These are phyloP conservation scores for Sciurus carolinensis DNA, from an alignment of 2,797 vertebrate species.

Conservation along the genomic window DNA sequence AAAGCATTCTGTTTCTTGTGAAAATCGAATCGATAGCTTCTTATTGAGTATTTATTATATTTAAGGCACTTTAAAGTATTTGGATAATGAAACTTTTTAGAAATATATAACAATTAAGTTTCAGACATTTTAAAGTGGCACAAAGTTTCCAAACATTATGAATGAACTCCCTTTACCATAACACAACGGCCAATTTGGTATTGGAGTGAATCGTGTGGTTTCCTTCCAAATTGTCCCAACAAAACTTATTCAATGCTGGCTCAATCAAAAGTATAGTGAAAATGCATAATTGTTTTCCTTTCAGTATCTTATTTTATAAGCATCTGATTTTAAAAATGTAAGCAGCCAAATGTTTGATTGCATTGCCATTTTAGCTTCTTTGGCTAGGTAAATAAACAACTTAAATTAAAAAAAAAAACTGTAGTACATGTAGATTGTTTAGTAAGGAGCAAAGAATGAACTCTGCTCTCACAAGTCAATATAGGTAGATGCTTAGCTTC, in stretches of 20 bases:
- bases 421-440: not conserved
- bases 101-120: slow-evolving; percentile 7
- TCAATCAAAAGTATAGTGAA: slow-evolving; percentile 34
- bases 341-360: not conserved
- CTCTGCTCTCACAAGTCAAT: not conserved
- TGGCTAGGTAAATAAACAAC: slow-evolving; percentile 46
- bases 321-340: slow-evolving; percentile 62
- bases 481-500: not conserved
- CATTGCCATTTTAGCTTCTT: not conserved
- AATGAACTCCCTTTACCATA: not conserved
- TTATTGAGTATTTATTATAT: slow-evolving; percentile 28
- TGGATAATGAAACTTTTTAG: slow-evolving; percentile 16
- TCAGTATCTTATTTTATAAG: slow-evolving; percentile 47
- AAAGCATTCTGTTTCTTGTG: not conserved
- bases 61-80: slow-evolving; percentile 39
- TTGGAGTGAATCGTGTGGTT: not conserved
- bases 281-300: slow-evolving; percentile 55
- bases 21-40: slow-evolving; percentile 46
- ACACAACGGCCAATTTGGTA: not conserved
- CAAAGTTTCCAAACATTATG: slow-evolving; percentile 19
- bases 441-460: not conserved
- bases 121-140: slow-evolving; percentile 43
- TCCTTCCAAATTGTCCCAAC: slow-evolving; percentile 37
- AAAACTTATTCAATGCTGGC: not conserved
- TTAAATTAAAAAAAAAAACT: slow-evolving; percentile 26